phyloP scores from a whole-genome alignment of 2,888 invertebrate genomes.

The Phlogophora meticulosa region DNA sequence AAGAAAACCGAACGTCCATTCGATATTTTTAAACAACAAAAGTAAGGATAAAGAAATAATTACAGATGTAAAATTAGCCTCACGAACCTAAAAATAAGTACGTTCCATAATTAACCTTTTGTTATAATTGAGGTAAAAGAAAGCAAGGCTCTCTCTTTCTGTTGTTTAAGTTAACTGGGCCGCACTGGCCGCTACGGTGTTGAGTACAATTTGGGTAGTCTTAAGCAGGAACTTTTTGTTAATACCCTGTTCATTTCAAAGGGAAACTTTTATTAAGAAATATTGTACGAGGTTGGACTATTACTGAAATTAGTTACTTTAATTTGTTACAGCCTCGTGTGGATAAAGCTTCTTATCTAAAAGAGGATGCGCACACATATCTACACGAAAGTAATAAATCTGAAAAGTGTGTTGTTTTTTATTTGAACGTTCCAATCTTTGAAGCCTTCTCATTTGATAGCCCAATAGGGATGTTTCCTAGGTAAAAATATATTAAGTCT shows the following conservation, averaged over 20 bases:
- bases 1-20: not conserved
- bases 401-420: no score
- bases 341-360: not conserved
- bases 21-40: conserved; percentile 10
- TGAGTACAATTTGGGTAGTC: conserved; percentile 52
- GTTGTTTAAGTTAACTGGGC: conserved; percentile 53
- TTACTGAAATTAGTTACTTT: conserved; percentile 8
- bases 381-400: no score
- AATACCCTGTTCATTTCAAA: conserved; percentile 56
- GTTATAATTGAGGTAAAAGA: conserved; percentile 57
- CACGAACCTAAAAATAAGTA: conserved; percentile 40
- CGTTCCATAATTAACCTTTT: conserved; percentile 51
- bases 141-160: conserved; percentile 35
- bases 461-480: no score
- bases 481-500: no score
- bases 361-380: no score
- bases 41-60: conserved; percentile 15
- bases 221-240: conserved; percentile 53
- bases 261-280: conserved; percentile 56
- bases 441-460: no score
- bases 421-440: no score
- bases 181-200: conserved; percentile 43
- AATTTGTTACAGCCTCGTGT: conserved; percentile 11
- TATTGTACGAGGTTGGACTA: conserved; percentile 40
- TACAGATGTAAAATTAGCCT: conserved; percentile 38